Conservation (phyloP, 1,140 invertebrate genomes). For the Metopolophium dirhodum region DNA sequence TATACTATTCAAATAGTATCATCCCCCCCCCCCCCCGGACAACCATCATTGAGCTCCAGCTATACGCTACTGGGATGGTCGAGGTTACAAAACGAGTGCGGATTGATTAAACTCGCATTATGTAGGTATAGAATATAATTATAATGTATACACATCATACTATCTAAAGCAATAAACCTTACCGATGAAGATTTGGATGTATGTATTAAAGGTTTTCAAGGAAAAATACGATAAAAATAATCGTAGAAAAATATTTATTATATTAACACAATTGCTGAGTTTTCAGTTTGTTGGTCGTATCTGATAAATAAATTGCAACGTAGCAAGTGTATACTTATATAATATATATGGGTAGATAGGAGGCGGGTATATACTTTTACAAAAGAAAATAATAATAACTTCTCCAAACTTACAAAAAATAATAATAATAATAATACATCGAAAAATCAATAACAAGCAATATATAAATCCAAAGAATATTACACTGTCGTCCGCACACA, state of each 20-base stretch:
- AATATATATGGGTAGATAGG: not conserved
- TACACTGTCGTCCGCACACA: not conserved
- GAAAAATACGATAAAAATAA: conserved; percentile 29
- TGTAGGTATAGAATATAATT: not conserved
- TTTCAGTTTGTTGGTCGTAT: conserved; percentile 27
- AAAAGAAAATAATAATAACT: conserved; percentile 32
- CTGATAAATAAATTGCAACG: conserved; percentile 34
- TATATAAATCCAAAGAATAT: conserved; percentile 13
- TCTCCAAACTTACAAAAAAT: not conserved
- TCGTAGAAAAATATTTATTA: conserved; percentile 43
- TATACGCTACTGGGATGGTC: not conserved
- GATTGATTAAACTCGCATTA: not conserved
- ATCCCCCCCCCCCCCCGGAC: too few species aligned
- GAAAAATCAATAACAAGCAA: conserved; percentile 25
- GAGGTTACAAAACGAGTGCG: not conserved
- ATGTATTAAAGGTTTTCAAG: not conserved
- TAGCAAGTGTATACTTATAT: conserved; percentile 9
- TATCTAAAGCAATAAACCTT: not conserved
- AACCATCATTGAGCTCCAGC: too few species aligned
- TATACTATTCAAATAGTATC: too few species aligned
- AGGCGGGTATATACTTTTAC: not conserved
- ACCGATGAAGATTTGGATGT: not conserved
- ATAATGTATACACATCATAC: not conserved
- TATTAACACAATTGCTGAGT: conserved; percentile 22
- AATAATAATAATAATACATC: conserved; percentile 15